Evolutionary conservation across 2,113 vertebrate genomes (phyloP).

Genomic region (Malurus elegans): DNA sequence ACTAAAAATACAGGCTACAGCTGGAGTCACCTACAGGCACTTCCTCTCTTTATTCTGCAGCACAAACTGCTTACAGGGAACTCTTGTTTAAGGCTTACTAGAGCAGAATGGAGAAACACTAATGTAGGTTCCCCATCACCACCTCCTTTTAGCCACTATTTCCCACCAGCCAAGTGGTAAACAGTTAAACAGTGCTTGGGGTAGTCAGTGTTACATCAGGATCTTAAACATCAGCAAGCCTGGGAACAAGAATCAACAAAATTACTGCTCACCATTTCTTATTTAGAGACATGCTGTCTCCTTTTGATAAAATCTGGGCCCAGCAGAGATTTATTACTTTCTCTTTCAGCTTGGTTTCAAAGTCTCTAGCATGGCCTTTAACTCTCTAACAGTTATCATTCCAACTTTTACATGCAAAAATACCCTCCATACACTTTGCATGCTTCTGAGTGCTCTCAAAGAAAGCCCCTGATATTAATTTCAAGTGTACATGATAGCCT

Average conservation of each 20-base stretch:
- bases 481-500: neutral
- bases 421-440: neutral
- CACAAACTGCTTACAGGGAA: neutral
- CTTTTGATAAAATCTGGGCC: slow-evolving; percentile 13
- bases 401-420: neutral
- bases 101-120: neutral
- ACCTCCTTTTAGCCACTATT: neutral
- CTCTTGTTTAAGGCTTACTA: neutral
- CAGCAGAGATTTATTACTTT: neutral
- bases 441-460: neutral
- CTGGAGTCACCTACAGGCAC: neutral
- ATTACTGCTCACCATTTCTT: neutral
- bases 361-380: neutral
- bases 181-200: neutral
- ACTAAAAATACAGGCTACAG: neutral
- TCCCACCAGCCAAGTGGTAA: neutral
- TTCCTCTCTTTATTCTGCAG: slow-evolving; percentile 30
- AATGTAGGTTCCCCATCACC: fast-evolving
- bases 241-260: slow-evolving; percentile 10
- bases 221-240: neutral
- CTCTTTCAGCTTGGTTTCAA: slow-evolving; percentile 4
- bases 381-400: neutral
- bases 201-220: neutral
- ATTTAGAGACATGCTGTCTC: neutral
- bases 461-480: neutral